Evolutionary conservation across 2,113 vertebrate genomes (phyloP), one percentile per base, ranked within the genome.

Genomic region (Typhlomys cinereus): DNA sequence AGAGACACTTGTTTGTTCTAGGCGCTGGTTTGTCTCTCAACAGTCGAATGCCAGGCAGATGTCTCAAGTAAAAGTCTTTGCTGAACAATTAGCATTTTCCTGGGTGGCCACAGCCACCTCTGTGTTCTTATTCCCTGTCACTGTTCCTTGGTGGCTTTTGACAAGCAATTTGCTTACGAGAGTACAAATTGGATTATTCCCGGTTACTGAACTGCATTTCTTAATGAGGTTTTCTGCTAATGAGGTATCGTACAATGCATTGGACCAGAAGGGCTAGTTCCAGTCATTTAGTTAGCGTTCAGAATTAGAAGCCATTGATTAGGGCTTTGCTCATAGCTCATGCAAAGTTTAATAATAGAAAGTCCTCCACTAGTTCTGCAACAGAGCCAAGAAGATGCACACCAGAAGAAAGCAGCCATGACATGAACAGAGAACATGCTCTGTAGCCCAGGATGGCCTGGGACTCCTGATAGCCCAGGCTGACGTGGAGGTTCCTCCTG

Each of bases 151-250:
- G n/a, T 79, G 80, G 41, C 81, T 92, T 92, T 89, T 46, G 85
- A 44, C 5, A 92, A 92, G 41, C 85, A 94, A 15, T 97, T 95
- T 94, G 70, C 92, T 96, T 94, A 89, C 92, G 76, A 96, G 50
- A 92, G 54, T 90, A 79, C 66, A 96, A 87, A 95, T 91, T 89
- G 54, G 76, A 95, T 96, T 93, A 92, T 88, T 93, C 54, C 70
- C 59, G 50, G 88, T 94, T 95, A 89, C 85, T 85, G 81, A 90
- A 89, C 31, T 92, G 80, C 79, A 80, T 89, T 94, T 95, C 90
- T 86, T 96, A 84, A 85, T 71, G 44, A 67, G 64, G 29, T 74
- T 90, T 89, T 94, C 85, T 5, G 4, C 74, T 97, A 87, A 95
- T 94, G 87, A 95, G 85, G 34, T 91, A 52, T 12, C 73, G 50